These are phyloP conservation scores for Xenentodon cancila DNA, from an alignment of 2,797 vertebrate genomes.

Conservation along the genomic window DNA sequence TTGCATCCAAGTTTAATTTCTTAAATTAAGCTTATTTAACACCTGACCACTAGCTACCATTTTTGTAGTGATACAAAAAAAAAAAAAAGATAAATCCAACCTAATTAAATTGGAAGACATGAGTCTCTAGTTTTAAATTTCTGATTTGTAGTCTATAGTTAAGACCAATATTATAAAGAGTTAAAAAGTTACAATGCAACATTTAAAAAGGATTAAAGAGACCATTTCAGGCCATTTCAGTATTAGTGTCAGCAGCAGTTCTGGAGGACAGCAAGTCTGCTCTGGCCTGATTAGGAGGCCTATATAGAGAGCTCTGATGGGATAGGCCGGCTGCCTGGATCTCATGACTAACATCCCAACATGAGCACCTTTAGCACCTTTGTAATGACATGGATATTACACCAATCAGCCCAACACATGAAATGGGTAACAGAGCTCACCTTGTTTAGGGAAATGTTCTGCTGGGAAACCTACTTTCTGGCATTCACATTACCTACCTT, in stretches of 20 bases:
- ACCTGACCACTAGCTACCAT: too few relatives aligned
- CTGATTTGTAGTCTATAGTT: too few relatives aligned
- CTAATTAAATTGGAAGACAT: too few relatives aligned
- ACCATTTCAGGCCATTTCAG: slow-evolving; percentile 41
- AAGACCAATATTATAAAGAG: too few relatives aligned
- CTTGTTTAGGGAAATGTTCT: background rate
- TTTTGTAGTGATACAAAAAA: too few relatives aligned
- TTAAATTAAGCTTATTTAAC: too few relatives aligned
- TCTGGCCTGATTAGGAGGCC: slow-evolving; percentile 82
- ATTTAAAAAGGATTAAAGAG: too few relatives aligned
- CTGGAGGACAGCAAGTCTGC: slow-evolving; percentile 53
- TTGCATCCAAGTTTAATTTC: too few relatives aligned
- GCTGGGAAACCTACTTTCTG: background rate
- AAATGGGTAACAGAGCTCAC: background rate
- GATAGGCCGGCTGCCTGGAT: slow-evolving; percentile 42
- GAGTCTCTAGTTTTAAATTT: too few relatives aligned
- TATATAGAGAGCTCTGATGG: slow-evolving; percentile 72
- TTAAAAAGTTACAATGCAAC: too few relatives aligned
- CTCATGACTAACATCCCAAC: slow-evolving; percentile 50
- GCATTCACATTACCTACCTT: background rate
- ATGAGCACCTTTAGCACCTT: slow-evolving; percentile 51
- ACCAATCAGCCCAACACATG: background rate
- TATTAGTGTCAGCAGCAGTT: slow-evolving; percentile 31
- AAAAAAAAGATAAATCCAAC: too few relatives aligned
- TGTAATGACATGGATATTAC: background rate